Evolutionary conservation across 1,140 invertebrate species (phyloP).

Genomic region (Neotoxoptera formosana): DNA sequence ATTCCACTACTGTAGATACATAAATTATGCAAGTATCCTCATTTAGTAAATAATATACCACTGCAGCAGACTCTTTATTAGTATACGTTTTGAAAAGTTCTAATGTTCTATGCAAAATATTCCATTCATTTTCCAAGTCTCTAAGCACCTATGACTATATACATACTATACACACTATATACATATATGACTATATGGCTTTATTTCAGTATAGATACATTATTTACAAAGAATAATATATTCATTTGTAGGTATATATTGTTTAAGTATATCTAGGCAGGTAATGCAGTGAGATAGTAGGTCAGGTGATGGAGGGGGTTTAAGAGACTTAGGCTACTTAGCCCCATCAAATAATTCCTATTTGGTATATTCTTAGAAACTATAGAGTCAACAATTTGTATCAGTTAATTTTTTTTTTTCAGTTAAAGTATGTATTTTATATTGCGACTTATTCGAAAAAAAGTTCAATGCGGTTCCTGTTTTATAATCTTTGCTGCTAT

Average conservation of each 20-base stretch:
- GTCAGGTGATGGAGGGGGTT: neutral
- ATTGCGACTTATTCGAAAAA: neutral
- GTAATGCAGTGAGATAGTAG: neutral
- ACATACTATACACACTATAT: too few relatives aligned
- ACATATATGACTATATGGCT: neutral
- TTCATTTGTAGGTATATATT: neutral
- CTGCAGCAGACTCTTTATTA: neutral
- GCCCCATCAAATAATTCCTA: too few relatives aligned
- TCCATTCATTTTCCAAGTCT: neutral
- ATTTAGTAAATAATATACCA: neutral
- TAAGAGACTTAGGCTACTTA: neutral
- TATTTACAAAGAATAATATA: neutral
- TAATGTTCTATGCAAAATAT: neutral
- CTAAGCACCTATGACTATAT: neutral
- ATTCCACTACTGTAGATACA: neutral
- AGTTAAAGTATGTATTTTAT: too few relatives aligned
- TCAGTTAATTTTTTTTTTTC: too few relatives aligned
- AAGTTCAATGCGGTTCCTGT: neutral
- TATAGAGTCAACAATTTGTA: too few relatives aligned
- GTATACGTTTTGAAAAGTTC: neutral
- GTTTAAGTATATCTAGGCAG: neutral
- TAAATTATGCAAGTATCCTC: slow-evolving; percentile 1
- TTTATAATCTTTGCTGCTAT: neutral
- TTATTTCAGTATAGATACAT: neutral
- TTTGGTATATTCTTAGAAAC: too few relatives aligned